phyloP scores from a whole-genome alignment of 2,797 vertebrate species.

The Neomorphus geoffroyi region DNA sequence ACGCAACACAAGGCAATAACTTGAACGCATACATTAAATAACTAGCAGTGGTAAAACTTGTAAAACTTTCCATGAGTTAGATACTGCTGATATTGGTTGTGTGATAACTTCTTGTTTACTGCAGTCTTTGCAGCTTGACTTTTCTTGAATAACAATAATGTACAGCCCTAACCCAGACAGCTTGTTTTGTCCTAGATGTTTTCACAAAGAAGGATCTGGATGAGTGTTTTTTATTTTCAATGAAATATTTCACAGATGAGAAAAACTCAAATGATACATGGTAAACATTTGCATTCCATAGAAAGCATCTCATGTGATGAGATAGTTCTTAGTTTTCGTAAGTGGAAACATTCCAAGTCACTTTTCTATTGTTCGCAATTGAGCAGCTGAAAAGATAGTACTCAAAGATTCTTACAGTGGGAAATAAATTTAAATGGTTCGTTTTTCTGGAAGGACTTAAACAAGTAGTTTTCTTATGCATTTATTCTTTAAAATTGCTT shows the following conservation, averaged over 20 bases:
- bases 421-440: slow-evolving; percentile 47
- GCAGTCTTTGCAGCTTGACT: not conserved
- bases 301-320: not conserved
- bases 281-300: not conserved
- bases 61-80: not conserved
- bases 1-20: not conserved
- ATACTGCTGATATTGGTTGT: not conserved
- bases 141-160: not conserved
- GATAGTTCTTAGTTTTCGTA: not conserved
- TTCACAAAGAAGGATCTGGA: not conserved
- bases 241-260: slow-evolving; percentile 1
- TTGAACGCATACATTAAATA: not conserved
- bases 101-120: not conserved
- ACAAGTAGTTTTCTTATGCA: slow-evolving; percentile 27
- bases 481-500: slow-evolving; percentile 53
- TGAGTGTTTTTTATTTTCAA: not conserved
- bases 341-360: slow-evolving; percentile 27
- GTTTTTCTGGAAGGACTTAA: slow-evolving; percentile 23
- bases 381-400: slow-evolving; percentile 33
- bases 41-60: not conserved
- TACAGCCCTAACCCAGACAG: not conserved
- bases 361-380: slow-evolving; percentile 29
- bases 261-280: slow-evolving; percentile 25
- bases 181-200: not conserved
- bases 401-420: slow-evolving; percentile 19